These are phyloP conservation scores for Orthosia gracilis DNA, from an alignment of 2,888 invertebrate genomes.

Conservation along the genomic window DNA sequence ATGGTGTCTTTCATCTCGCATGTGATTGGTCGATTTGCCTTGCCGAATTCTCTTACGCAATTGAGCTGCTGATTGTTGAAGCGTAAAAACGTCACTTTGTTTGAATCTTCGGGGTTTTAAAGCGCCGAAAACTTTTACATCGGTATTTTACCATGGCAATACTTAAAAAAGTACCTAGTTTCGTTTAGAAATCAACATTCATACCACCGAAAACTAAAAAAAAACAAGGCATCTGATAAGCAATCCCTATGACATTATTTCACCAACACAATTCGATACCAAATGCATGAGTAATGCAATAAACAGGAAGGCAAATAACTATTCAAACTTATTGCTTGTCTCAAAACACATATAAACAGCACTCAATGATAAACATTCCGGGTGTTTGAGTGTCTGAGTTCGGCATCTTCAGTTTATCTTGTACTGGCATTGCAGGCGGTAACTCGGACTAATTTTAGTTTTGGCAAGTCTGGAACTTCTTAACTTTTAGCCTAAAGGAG, in stretches of 20 bases:
- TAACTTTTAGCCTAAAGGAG: background rate
- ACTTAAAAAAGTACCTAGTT: too few species aligned
- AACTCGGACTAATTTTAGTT: conserved; percentile 41
- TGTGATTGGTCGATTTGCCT: too few species aligned
- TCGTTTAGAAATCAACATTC: too few species aligned
- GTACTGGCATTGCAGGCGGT: conserved; percentile 24
- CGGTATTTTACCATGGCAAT: too few species aligned
- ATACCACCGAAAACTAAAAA: too few species aligned
- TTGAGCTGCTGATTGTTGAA: too few species aligned
- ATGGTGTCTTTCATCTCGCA: too few species aligned
- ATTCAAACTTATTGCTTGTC: conserved; percentile 4
- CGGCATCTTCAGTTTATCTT: conserved; percentile 36
- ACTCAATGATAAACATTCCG: conserved; percentile 38
- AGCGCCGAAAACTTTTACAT: too few species aligned
- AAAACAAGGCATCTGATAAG: background rate
- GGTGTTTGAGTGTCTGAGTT: conserved; percentile 15
- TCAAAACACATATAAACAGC: conserved; percentile 28
- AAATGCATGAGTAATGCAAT: conserved; percentile 5
- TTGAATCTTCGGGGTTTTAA: too few species aligned
- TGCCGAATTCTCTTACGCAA: too few species aligned
- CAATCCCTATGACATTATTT: background rate
- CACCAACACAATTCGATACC: background rate
- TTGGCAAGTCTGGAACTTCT: conserved; percentile 24
- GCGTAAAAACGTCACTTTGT: too few species aligned
- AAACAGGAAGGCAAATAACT: conserved; percentile 24